These are phyloP conservation scores for Lindbergichthys nudifrons DNA, from an alignment of 2,797 vertebrate genomes.

Conservation along the genomic window DNA sequence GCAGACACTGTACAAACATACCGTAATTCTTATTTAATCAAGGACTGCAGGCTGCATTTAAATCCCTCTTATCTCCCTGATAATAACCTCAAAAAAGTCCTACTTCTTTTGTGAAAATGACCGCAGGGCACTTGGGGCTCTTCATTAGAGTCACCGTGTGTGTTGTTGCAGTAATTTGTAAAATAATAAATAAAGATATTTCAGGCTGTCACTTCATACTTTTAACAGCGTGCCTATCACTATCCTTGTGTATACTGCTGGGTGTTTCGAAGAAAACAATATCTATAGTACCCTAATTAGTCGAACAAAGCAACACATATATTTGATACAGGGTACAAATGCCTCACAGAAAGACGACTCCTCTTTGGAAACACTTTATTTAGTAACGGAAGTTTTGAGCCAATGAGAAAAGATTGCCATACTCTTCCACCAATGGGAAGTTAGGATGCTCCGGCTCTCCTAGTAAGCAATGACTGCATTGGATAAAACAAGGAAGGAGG, in stretches of 20 bases:
- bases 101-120: neutral
- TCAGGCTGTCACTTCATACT: neutral
- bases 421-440: slow-evolving; percentile 73
- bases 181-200: too few species aligned
- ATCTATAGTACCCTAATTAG: neutral
- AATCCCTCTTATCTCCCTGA: neutral
- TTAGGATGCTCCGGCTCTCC: slow-evolving; percentile 53
- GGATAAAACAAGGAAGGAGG: slow-evolving; percentile 63
- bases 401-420: slow-evolving; percentile 78
- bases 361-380: slow-evolving; percentile 69
- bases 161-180: neutral
- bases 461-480: slow-evolving; percentile 64
- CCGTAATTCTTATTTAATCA: neutral
- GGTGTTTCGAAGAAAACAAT: neutral
- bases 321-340: slow-evolving; percentile 14
- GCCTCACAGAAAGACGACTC: slow-evolving; percentile 37
- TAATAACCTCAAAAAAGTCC: neutral
- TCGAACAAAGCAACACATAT: neutral
- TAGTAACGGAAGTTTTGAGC: slow-evolving; percentile 85
- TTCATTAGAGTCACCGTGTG: neutral
- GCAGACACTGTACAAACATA: neutral
- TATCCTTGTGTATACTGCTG: neutral
- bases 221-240: neutral
- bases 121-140: neutral
- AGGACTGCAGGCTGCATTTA: too few species aligned